Base-by-base conservation (phyloP, 1,140 invertebrate genomes). In the Zaprionus tsacasi region DNA sequence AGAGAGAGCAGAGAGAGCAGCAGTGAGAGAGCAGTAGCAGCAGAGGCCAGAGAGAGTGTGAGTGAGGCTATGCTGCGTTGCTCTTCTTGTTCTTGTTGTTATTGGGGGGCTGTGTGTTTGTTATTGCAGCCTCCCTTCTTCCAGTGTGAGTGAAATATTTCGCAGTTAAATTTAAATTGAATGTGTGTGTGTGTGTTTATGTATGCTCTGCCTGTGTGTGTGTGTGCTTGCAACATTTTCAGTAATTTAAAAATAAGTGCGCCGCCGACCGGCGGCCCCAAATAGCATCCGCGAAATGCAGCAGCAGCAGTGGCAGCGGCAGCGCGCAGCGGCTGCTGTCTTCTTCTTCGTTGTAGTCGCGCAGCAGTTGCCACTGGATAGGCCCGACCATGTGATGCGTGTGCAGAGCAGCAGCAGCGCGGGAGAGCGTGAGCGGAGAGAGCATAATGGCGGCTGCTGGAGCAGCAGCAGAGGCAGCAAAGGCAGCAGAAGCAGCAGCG, bases 161-260 rank as follows among this genome's bases (percentile, higher is more conserved):
- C 81, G 86, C 81, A 89, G 86, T 89, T 89, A 89, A 89, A 89
- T 90, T 89, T 89, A 89, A 89, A 89, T 90, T 89, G 80, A 86
- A 77, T 76, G 68, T 61, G 64, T 55, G 45, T 50, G 38, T 56
- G 65, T 69, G 40, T 61, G 60, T 60, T 35, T 35, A 58, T 48
- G 48, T 57, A 43, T 79, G 70, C n/a, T 50, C 10, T 40, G 45
- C 15, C 7, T 67, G 55, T 70, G 56, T 54, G 58, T 66, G 64
- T 81, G 77, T 79, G 79, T 76, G 78, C 81, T 81, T 89, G 86
- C 85, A 89, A 89, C 85, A 89, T 89, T 89, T 89, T 87, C 81
- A 85, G 86, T 89, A 81, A 89, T 89, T 89, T 89, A 89, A 90
- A 89, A 89, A 89, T 89, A 89, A 89, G 86, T 81, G 78, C 86